phyloP scores from a whole-genome alignment of 2,113 vertebrate species.

The Arvicanthis niloticus region DNA sequence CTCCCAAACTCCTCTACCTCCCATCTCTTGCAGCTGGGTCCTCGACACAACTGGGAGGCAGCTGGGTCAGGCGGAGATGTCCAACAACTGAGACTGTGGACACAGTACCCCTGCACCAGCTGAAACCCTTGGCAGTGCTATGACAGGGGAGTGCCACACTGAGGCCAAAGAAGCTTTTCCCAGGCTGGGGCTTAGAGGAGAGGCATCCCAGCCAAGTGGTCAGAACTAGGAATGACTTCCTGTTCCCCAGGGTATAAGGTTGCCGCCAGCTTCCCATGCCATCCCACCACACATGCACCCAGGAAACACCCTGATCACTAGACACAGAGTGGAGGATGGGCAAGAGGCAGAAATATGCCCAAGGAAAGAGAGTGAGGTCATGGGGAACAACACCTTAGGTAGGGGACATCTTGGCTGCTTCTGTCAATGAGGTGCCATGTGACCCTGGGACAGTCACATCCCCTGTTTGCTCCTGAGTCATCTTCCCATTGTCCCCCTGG shows the following conservation, averaged over 20 bases:
- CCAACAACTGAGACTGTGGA: neutral
- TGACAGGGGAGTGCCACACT: neutral
- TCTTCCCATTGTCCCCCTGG: rapidly evolving
- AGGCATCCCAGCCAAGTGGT: constrained; percentile 56
- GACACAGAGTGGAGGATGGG: no score
- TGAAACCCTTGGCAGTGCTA: constrained; percentile 52
- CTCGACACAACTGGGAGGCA: neutral
- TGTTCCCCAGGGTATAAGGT: neutral
- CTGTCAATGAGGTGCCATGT: neutral
- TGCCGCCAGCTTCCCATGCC: constrained; percentile 65
- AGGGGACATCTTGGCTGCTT: neutral
- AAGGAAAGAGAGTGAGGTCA: neutral
- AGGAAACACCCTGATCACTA: neutral
- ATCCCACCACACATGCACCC: neutral
- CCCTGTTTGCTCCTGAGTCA: neutral
- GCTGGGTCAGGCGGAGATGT: constrained; percentile 6
- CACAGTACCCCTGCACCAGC: neutral
- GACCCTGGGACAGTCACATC: rapidly evolving
- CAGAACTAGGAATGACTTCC: constrained; percentile 49
- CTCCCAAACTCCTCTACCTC: neutral
- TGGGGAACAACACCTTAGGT: rapidly evolving
- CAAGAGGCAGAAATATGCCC: neutral
- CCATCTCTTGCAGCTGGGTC: neutral
- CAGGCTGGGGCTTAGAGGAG: constrained; percentile 78
- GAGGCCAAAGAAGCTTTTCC: constrained; percentile 76